A percentile compares a stretch with the other conserved stretches of the same genome.
Conservation (phyloP, 2,888 invertebrate genomes). For the Cataglyphis livida region DNA sequence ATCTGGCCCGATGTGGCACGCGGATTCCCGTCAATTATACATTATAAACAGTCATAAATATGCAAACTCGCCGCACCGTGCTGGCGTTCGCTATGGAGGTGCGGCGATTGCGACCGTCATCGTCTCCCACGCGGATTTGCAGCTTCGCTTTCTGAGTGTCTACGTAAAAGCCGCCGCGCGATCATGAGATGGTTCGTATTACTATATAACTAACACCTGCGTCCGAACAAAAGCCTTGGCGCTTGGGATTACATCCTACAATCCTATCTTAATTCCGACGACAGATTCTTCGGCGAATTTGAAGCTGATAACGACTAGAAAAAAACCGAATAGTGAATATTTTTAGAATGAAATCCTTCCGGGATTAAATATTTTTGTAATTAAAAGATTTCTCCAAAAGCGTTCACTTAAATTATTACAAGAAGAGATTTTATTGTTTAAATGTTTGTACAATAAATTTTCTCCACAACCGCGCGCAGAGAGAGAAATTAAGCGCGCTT, state of each 20-base stretch:
- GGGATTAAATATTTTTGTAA: not conserved
- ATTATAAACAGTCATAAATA: conserved; percentile 81
- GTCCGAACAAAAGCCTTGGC: conserved; percentile 11
- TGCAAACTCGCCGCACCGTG: conserved; percentile 69
- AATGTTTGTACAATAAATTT: not conserved
- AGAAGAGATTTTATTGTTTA: not conserved
- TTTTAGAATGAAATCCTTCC: not conserved
- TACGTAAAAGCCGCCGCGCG: conserved; percentile 27
- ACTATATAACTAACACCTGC: conserved; percentile 1
- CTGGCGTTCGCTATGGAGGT: conserved; percentile 9
- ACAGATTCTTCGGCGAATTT: not conserved
- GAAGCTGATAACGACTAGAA: not conserved
- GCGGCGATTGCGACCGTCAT: conserved; percentile 58
- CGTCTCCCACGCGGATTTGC: conserved; percentile 73
- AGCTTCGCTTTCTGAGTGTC: conserved; percentile 59
- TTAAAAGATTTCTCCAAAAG: not conserved
- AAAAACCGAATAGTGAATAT: not conserved
- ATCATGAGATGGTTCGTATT: conserved; percentile 23
- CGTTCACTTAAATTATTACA: not conserved
- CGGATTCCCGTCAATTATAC: conserved; percentile 80
- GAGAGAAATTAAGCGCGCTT: conserved; percentile 3
- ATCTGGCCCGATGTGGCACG: conserved; percentile 58
- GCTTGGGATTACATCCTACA: not conserved
- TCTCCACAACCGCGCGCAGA: not conserved
- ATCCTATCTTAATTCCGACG: not conserved